Conservation (phyloP, 2,797 vertebrate species). For the Chelon auratus region DNA sequence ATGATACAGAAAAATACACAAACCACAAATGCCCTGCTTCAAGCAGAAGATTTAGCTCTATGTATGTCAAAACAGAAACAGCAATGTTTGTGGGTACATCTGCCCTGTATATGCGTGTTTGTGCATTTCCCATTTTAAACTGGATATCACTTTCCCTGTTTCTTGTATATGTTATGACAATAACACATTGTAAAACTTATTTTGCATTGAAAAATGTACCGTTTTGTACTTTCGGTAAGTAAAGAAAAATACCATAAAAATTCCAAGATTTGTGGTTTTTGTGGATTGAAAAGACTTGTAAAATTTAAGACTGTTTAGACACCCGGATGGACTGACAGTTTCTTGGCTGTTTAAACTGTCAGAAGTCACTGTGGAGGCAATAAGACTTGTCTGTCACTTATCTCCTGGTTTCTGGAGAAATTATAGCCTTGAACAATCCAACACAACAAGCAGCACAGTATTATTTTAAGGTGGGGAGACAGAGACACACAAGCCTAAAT, state of each 20-base stretch:
- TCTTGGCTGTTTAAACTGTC: constrained; percentile 52
- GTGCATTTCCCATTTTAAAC: constrained; percentile 38
- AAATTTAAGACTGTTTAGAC: constrained; percentile 46
- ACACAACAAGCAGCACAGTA: constrained; percentile 21
- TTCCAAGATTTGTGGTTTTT: constrained; percentile 57
- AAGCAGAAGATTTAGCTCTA: constrained; percentile 46
- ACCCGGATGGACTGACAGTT: constrained; percentile 47
- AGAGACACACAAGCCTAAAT: constrained; percentile 30
- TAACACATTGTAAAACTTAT: constrained; percentile 55
- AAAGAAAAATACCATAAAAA: constrained; percentile 55
- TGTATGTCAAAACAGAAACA: constrained; percentile 52
- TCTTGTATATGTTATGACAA: constrained; percentile 55
- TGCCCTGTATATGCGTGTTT: constrained; percentile 52
- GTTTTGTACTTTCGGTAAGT: constrained; percentile 59
- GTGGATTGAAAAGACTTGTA: constrained; percentile 34
- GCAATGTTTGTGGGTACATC: constrained; percentile 56
- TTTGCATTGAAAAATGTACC: constrained; percentile 40
- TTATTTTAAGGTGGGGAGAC: constrained; percentile 27
- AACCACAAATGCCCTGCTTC: constrained; percentile 52
- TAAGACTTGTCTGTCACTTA: constrained; percentile 26
- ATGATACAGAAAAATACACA: constrained; percentile 39
- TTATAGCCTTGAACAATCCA: constrained; percentile 27
- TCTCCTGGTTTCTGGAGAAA: constrained; percentile 28
- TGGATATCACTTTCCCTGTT: constrained; percentile 34
- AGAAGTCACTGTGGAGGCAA: constrained; percentile 40